phyloP scores from a whole-genome alignment of 37 sponge, comb jelly and placozoan species.

The Tethya wilhelma region DNA sequence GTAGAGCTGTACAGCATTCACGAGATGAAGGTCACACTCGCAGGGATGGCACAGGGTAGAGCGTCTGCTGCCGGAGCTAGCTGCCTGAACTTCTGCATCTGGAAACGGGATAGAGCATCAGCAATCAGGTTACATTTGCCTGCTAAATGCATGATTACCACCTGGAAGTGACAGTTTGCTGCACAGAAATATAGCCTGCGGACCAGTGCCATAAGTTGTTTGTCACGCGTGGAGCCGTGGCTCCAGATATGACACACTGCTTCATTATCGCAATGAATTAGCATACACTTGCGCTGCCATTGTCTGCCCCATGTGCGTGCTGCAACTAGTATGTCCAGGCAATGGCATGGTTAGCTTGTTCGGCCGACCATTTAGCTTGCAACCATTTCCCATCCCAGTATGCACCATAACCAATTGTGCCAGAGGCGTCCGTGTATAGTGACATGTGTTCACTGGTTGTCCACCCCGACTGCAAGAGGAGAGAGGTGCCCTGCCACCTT shows the following conservation, averaged over 20 bases:
- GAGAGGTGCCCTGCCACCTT: background rate
- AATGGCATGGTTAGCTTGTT: background rate
- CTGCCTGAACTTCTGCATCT: background rate
- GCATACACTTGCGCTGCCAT: constrained; percentile 5
- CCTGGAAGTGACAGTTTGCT: background rate
- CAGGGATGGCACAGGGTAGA: background rate
- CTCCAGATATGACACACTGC: constrained; percentile 11
- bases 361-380: constrained; percentile 7
- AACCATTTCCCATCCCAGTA: constrained; percentile 29
- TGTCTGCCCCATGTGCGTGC: constrained; percentile 23
- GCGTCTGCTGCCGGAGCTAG: constrained; percentile 28
- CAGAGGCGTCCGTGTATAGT: constrained; percentile 24
- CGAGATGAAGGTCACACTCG: background rate
- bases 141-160: background rate
- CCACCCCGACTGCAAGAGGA: background rate
- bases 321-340: constrained; percentile 20
- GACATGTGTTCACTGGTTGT: background rate
- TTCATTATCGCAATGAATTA: constrained; percentile 42
- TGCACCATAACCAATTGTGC: constrained; percentile 33
- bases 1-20: background rate
- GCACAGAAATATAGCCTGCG: constrained; percentile 11
- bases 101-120: constrained; percentile 40
- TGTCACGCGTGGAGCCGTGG: background rate
- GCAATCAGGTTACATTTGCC: constrained; percentile 30
- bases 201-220: constrained; percentile 21